These are phyloP conservation scores for Patella vulgata DNA, from an alignment of 1,140 invertebrate genomes.

Conservation along the genomic window DNA sequence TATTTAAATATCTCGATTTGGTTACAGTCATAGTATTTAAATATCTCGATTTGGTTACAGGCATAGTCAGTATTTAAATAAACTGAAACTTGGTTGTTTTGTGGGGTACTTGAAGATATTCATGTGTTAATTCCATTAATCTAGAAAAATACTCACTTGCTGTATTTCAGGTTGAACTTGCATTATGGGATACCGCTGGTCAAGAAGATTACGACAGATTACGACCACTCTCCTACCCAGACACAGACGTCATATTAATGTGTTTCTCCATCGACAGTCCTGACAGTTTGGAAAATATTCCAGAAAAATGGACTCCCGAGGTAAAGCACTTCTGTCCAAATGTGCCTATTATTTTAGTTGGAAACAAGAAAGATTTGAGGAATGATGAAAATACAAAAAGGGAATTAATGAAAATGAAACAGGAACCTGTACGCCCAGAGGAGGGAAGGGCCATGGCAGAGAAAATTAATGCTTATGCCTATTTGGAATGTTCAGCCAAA, in stretches of 20 bases:
- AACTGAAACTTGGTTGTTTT: too few relatives aligned
- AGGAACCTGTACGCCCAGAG: slow-evolving; percentile 98
- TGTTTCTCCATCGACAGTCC: slow-evolving; percentile 64
- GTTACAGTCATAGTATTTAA: too few relatives aligned
- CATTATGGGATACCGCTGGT: slow-evolving; percentile 98
- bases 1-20: too few relatives aligned
- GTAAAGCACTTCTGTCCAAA: slow-evolving; percentile 68
- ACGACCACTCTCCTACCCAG: slow-evolving; percentile 94
- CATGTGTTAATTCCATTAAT: too few relatives aligned
- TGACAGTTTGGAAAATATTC: slow-evolving; percentile 63
- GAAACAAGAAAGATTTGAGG: slow-evolving; percentile 75
- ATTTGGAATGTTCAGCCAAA: slow-evolving; percentile 99
- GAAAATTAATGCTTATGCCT: slow-evolving; percentile 98
- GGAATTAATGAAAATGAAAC: slow-evolving; percentile 98
- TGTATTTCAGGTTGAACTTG: slow-evolving; percentile 80
- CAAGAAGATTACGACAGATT: slow-evolving; percentile 97
- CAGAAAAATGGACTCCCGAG: slow-evolving; percentile 67
- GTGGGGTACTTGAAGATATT: too few relatives aligned
- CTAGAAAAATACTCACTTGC: not conserved
- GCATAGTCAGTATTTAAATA: too few relatives aligned
- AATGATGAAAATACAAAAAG: slow-evolving; percentile 97
- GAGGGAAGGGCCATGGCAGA: slow-evolving; percentile 98
- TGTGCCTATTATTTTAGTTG: slow-evolving; percentile 68
- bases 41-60: too few relatives aligned
- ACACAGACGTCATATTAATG: slow-evolving; percentile 80